Conservation (phyloP, 2,797 vertebrate genomes). For the Coregonus suidteri region DNA sequence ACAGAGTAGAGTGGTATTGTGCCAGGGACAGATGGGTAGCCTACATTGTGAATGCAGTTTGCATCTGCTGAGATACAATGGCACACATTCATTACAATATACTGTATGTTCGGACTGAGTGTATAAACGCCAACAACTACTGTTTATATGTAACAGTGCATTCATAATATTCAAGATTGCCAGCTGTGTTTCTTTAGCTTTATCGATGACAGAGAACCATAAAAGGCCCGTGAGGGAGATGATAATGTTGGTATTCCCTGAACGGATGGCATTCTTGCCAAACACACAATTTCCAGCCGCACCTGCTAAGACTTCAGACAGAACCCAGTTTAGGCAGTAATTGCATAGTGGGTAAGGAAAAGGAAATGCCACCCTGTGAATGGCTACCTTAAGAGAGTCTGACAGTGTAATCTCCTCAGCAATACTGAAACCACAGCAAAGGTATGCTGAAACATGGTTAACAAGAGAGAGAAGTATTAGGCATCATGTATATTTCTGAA, state of each 20-base stretch:
- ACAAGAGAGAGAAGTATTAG: not conserved
- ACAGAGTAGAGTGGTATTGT: conserved; percentile 46
- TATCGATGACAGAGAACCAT: not conserved
- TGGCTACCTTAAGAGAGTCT: conserved; percentile 39
- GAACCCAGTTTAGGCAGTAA: conserved; percentile 56
- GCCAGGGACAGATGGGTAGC: conserved; percentile 10
- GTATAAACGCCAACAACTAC: no score
- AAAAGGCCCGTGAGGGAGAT: not conserved
- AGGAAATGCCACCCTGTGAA: conserved; percentile 53
- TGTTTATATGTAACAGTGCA: no score
- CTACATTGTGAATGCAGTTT: conserved; percentile 29
- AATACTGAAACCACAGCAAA: conserved; percentile 30
- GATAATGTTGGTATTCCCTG: not conserved
- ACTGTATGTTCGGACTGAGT: not conserved
- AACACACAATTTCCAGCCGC: conserved; percentile 17
- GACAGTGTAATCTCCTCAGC: conserved; percentile 60
- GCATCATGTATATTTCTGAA: conserved; percentile 12
- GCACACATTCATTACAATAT: not conserved
- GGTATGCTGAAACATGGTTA: not conserved
- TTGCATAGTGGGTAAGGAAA: conserved; percentile 54
- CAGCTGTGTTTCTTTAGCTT: not conserved
- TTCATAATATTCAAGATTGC: no score
- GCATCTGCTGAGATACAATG: conserved; percentile 18
- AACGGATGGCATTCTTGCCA: not conserved
- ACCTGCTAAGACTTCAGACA: conserved; percentile 33